phyloP scores from a whole-genome alignment of 2,113 vertebrate species.

The Redunca redunca region DNA sequence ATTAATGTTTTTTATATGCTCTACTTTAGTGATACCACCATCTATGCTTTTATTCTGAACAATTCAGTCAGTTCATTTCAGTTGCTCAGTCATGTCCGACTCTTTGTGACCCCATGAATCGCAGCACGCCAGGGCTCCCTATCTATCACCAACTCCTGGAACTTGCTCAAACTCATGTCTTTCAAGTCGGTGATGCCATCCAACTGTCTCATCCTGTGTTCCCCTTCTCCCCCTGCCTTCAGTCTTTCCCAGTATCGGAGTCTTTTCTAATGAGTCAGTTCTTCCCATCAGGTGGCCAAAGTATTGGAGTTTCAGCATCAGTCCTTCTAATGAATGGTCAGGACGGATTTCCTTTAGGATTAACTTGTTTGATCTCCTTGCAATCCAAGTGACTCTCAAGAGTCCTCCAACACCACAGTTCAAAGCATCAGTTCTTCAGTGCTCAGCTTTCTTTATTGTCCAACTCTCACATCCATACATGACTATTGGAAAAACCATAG shows the following conservation, averaged over 20 bases:
- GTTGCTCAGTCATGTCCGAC: rapidly evolving
- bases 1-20: not conserved
- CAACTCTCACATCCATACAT: not conserved
- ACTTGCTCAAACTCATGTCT: not conserved
- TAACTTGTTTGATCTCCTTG: not conserved
- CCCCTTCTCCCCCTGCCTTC: not conserved
- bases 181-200: not conserved
- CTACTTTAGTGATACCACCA: not conserved
- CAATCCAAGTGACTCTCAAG: not conserved
- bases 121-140: not conserved
- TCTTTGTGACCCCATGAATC: not conserved
- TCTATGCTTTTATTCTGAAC: not conserved
- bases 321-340: not conserved
- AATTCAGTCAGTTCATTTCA: not conserved
- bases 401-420: not conserved
- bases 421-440: not conserved
- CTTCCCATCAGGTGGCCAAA: not conserved
- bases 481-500: not conserved
- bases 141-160: not conserved
- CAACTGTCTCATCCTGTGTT: rapidly evolving
- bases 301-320: not conserved
- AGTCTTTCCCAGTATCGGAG: not conserved
- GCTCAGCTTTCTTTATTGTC: not conserved
- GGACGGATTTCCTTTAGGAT: not conserved
- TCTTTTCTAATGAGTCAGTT: not conserved